A percentile compares a stretch with the other conserved stretches of the same genome.
Conservation (phyloP, 1,140 invertebrate genomes). For the Choristoneura fumiferana region DNA sequence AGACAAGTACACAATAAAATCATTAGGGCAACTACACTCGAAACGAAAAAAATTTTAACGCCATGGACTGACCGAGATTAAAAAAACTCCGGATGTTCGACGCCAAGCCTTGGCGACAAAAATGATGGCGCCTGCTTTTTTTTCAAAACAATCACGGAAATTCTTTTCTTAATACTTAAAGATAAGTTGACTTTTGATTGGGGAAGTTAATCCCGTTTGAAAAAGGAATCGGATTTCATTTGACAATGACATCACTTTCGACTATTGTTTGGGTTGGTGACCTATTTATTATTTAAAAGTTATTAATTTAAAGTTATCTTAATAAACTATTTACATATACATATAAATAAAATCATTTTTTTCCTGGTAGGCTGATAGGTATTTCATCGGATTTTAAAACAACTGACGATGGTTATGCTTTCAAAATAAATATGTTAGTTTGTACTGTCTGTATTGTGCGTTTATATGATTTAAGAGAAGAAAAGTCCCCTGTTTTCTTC, state of each 20-base stretch:
- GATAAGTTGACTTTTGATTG: not conserved
- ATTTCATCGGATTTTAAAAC: no score
- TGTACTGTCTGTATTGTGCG: no score
- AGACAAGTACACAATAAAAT: constrained; percentile 20
- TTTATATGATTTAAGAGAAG: no score
- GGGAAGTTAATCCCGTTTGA: not conserved
- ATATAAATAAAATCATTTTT: no score
- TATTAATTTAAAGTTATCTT: no score
- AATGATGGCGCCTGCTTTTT: constrained; percentile 18
- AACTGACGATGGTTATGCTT: no score
- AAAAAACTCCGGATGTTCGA: constrained; percentile 21
- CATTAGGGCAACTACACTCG: constrained; percentile 18
- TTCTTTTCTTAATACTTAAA: not conserved
- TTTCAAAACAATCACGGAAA: not conserved
- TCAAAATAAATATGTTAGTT: no score
- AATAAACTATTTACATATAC: no score
- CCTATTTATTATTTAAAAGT: no score
- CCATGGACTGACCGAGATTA: constrained; percentile 13
- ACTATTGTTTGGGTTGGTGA: not conserved
- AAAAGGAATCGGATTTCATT: constrained; percentile 4
- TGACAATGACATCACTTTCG: not conserved
- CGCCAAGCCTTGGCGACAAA: constrained; percentile 15
- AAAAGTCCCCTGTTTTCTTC: no score
- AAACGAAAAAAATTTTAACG: constrained; percentile 18
- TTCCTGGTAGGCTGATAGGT: no score